Base-by-base conservation (phyloP, 2,113 vertebrate genomes). In the Polyodon spathula region DNA sequence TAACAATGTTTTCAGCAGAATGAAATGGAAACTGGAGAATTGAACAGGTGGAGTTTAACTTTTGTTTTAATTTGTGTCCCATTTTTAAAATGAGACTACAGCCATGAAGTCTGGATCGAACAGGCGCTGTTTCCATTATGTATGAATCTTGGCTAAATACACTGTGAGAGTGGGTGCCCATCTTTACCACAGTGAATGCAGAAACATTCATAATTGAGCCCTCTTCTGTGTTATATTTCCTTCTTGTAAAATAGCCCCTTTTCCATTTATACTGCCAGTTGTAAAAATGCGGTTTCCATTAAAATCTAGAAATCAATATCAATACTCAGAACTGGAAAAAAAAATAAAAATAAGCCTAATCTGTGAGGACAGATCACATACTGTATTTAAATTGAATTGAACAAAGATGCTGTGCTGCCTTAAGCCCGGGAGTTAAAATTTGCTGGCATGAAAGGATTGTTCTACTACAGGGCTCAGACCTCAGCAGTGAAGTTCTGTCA, bases 211-310 rank as follows among this genome's bases (percentile, higher is more conserved):
- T 50, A 50, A 50, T 50, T 11, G 48, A 5, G 12, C 6, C 15
- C 12, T 50, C 48, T 50, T 11, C 48, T 50, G 6, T n/a, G 5
- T 10, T 11, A 50, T 50, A 50, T 12, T 50, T 50, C 48, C 48
- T n/a, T 50, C 5, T 14, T n/a, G 15, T 6, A 50, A 50, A 4
- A 50, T 10, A 11, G 14, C 48, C 48, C 48, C 4, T 50, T 50
- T 50, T 50, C 48, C 48, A 50, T 50, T 2, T 50, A 14, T 50
- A 50, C 48, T 50, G 48, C 48, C 48, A 50, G 48, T 10, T 50
- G 12, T n/a, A 50, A 50, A 50, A 50, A 50, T 50, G 48, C 48
- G 48, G 48, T 50, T 50, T 14, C 8, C 48, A 50, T 50, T 50
- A 50, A 11, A 14, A 50, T n/a, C 5, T 11, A n/a, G 48, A 11